Evolutionary conservation across 2,888 invertebrate genomes (phyloP), one percentile per base, ranked within the genome.

Genomic region (Artemia sinica): DNA sequence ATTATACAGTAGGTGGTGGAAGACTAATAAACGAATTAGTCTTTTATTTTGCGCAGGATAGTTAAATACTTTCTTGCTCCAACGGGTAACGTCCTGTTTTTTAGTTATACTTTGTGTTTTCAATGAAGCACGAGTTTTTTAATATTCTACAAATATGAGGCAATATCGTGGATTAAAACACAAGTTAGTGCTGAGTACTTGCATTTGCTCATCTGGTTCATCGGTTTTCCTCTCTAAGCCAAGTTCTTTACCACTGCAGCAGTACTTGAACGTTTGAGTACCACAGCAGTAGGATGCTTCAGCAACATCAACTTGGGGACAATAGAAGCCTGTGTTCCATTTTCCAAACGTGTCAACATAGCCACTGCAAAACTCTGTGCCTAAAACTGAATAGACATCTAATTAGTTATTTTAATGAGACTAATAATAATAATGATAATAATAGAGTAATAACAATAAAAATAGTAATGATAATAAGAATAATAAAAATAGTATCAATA

Each of bases 291-390:
- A 77, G 6, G 77, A 76, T 4, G 76, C 75, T 52, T 75, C 74
- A 14, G 75, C 74, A 12, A 74, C 73, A 50, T 76, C 76, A 67
- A 74, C 72, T 14, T 74, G 74, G 1, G 78, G 78, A 70, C 78
- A 78, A 70, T 77, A 76, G 72, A 78, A 78, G 0, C 78, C 78
- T 9, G 75, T 76, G 71, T 77, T 78, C 78, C 78, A 78, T 71
- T 77, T 77, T 63, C 77, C 77, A 68, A 75, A 75, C 50, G 74
- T 74, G 72, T 78, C 78, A 11, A 74, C 74, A 73, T 76, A 78
- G 1, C 78, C 78, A 7, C 77, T 76, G 71, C 78, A 78, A 72
- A 75, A 78, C 65, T 78, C 77, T 49, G 74, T 74, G n/a, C 77
- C 77, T 68, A 78, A 71, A 52, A 77, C 77, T 77, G 72, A 14